Base-by-base conservation (phyloP, 2,888 invertebrate species). In the Perithous albicinctus region DNA sequence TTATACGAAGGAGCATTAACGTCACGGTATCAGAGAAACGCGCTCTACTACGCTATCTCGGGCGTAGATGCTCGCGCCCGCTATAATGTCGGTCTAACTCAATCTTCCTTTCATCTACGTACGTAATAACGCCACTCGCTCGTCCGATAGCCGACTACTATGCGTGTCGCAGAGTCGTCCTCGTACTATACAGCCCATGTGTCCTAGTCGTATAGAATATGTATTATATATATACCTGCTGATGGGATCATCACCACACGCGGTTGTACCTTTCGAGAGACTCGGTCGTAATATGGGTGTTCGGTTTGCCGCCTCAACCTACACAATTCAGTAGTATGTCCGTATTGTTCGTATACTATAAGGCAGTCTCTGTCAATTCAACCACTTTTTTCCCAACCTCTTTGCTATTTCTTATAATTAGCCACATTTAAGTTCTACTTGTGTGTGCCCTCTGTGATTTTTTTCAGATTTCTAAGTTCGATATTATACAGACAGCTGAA, bases 81-180 rank as follows among this genome's bases (percentile, higher is more conserved):
- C 67, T 64, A 63, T 84, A 84, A 85, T 85, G 80, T 75, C 72
- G 74, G 79, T 85, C 84, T 88, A 88, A 88, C 86, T 88, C 86
- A 84, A 88, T 88, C 87, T 86, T 84, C 84, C 87, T 88, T 88
- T 85, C 87, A 87, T 88, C 86, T 87, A 86, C 46, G 84, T 82
- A 48, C 78, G 86, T 87, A 88, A 88, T 88, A 87, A 86, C 85
- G 79, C 63, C 35, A 59, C 46, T 78, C 72, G 56, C 83, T 82
- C 59, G 72, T 69, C 61, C 64, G 46, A 73, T 66, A 70, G 46
- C 72, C 26, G 26, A 66, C 64, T 66, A 46, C 46, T 66, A 46
- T 15, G 15, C 23, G 23, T 3, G 20, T 61, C 73, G 70, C 66
- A 70, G 73, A 78, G 35, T 69, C n/a, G 38, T n/a, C n/a, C n/a